Evolutionary conservation across 2,113 vertebrate species (phyloP).

Genomic region (Bambusicola thoracicus): DNA sequence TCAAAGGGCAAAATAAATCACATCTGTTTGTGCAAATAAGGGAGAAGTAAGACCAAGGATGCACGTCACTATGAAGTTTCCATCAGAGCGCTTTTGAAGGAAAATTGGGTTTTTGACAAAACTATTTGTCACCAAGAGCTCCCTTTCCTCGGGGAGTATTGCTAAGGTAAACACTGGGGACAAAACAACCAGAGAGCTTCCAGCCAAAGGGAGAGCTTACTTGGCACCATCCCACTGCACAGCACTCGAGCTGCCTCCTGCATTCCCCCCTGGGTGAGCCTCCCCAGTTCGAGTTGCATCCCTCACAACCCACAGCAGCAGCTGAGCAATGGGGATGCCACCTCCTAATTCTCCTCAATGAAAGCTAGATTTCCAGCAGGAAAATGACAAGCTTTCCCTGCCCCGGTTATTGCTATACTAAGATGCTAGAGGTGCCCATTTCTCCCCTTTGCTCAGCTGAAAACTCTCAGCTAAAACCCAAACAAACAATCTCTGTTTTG

Average conservation of each 20-base stretch:
- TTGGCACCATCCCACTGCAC: neutral
- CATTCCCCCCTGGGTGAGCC: neutral
- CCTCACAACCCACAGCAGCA: neutral
- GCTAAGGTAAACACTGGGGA: neutral
- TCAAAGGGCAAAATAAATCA: slow-evolving; percentile 44
- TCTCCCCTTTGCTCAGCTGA: neutral
- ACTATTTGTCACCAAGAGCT: neutral
- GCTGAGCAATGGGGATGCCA: neutral
- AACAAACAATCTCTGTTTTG: neutral
- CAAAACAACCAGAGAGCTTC: neutral
- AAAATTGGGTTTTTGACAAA: slow-evolving; percentile 31
- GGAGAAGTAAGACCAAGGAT: neutral
- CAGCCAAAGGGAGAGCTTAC: neutral
- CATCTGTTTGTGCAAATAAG: slow-evolving; percentile 16
- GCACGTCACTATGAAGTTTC: neutral
- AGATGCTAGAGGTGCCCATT: neutral
- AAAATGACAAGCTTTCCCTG: neutral
- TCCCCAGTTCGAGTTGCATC: neutral
- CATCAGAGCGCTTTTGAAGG: neutral
- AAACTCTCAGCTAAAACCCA: neutral
- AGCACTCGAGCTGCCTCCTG: neutral
- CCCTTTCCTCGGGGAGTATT: neutral
- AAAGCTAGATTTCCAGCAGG: neutral
- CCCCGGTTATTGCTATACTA: neutral
- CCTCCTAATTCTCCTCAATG: neutral